Evolutionary conservation across 2,888 invertebrate genomes (phyloP).

Genomic region (Orgyia antiqua): DNA sequence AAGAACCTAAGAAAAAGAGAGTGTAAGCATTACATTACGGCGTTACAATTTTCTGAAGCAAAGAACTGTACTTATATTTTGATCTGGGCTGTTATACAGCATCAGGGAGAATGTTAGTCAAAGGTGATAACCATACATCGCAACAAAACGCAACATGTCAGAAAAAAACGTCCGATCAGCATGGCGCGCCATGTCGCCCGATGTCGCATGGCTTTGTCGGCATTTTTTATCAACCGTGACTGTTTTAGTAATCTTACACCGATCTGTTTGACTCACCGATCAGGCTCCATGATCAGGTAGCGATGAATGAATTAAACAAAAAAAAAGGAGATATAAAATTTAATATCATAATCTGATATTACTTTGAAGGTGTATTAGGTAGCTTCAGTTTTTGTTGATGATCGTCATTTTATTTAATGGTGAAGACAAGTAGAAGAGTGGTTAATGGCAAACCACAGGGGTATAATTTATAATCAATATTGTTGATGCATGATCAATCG

Average conservation of each 20-base stretch:
- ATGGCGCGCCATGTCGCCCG: slow-evolving; percentile 37
- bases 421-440: slow-evolving; percentile 10
- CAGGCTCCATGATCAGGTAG: slow-evolving; percentile 57
- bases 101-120: slow-evolving; percentile 1
- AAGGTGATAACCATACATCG: slow-evolving; percentile 23
- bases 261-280: slow-evolving; percentile 51
- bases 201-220: slow-evolving; percentile 64
- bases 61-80: too few species aligned
- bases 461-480: background rate
- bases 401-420: slow-evolving; percentile 1
- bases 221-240: slow-evolving; percentile 68
- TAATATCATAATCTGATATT: slow-evolving; percentile 33
- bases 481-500: background rate
- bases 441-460: slow-evolving; percentile 15
- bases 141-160: slow-evolving; percentile 24
- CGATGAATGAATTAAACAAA: slow-evolving; percentile 43
- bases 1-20: too few species aligned
- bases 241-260: slow-evolving; percentile 72
- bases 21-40: too few species aligned
- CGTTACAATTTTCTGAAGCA: too few species aligned
- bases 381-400: slow-evolving; percentile 10
- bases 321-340: slow-evolving; percentile 18
- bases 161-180: slow-evolving; percentile 51
- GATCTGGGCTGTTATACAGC: too few species aligned
- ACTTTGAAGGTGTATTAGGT: slow-evolving; percentile 17